Evolutionary conservation across 2,888 invertebrate genomes (phyloP).

Genomic region (Strigamia transsilvanica): DNA sequence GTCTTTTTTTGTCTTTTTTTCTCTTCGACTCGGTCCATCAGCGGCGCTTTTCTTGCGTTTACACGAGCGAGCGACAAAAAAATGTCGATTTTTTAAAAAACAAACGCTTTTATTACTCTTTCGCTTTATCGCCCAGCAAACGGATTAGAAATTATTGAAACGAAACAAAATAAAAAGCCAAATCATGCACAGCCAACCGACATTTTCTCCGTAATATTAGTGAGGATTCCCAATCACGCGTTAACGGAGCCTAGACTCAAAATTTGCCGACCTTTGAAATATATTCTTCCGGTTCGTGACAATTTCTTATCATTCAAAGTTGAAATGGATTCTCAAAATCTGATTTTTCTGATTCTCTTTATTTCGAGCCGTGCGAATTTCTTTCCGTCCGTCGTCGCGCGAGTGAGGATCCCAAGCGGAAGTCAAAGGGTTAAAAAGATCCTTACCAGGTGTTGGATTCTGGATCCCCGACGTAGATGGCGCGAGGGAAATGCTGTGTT

Average conservation of each 20-base stretch:
- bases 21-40: too few species aligned
- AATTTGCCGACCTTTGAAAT: too few species aligned
- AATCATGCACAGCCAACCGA: not conserved
- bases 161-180: not conserved
- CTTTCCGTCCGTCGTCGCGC: not conserved
- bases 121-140: not conserved
- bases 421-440: constrained; percentile 7
- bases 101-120: not conserved
- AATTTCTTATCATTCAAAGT: too few species aligned
- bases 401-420: not conserved
- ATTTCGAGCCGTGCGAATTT: too few species aligned
- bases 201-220: not conserved
- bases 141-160: not conserved
- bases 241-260: too few species aligned
- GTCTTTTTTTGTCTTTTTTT: too few species aligned
- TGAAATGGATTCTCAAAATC: too few species aligned
- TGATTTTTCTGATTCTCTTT: too few species aligned
- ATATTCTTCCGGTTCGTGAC: too few species aligned
- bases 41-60: too few species aligned
- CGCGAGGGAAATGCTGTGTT: not conserved
- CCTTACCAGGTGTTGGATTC: constrained; percentile 28
- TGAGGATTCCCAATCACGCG: not conserved
- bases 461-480: not conserved
- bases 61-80: too few species aligned
- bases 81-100: not conserved